Percentiles rank a stretch among this genome's conserved stretches.
phyloP scores from a whole-genome alignment of 2,888 invertebrate genomes.

The Dolichopus griseipennis region DNA sequence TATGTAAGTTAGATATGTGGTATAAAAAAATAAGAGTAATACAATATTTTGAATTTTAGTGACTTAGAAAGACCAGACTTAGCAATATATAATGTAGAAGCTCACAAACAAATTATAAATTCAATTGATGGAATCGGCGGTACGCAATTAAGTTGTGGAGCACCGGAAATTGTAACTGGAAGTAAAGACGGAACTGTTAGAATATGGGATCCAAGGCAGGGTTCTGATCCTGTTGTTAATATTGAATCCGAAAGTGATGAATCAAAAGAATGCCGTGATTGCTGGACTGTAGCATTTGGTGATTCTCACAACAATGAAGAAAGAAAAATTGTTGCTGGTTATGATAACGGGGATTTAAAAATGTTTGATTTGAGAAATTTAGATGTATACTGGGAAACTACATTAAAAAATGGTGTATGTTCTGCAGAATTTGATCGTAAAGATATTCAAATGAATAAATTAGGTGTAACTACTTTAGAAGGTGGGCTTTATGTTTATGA shows the following conservation, averaged over 20 bases:
- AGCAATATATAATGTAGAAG: slow-evolving; percentile 69
- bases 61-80: slow-evolving; percentile 65
- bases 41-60: slow-evolving; percentile 44
- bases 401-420: slow-evolving; percentile 86
- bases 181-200: slow-evolving; percentile 90
- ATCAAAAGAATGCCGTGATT: slow-evolving; percentile 58
- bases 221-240: slow-evolving; percentile 76
- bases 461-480: slow-evolving; percentile 84
- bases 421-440: slow-evolving; percentile 83
- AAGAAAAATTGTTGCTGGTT: slow-evolving; percentile 80
- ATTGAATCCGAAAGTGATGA: slow-evolving; percentile 57
- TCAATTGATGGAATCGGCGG: slow-evolving; percentile 87
- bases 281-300: slow-evolving; percentile 90
- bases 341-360: slow-evolving; percentile 93
- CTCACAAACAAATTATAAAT: slow-evolving; percentile 81
- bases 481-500: slow-evolving; percentile 85
- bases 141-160: slow-evolving; percentile 69
- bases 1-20: slow-evolving; percentile 52
- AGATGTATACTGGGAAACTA: slow-evolving; percentile 81
- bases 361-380: slow-evolving; percentile 82
- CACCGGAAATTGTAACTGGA: slow-evolving; percentile 91
- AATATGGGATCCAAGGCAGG: slow-evolving; percentile 92
- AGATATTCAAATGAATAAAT: slow-evolving; percentile 91
- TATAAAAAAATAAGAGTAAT: background rate
- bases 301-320: slow-evolving; percentile 82